A percentile compares a stretch with the other conserved stretches of the same genome.
Conservation (phyloP, 2,797 vertebrate species). For the Lepilemur ruficaudatus region DNA sequence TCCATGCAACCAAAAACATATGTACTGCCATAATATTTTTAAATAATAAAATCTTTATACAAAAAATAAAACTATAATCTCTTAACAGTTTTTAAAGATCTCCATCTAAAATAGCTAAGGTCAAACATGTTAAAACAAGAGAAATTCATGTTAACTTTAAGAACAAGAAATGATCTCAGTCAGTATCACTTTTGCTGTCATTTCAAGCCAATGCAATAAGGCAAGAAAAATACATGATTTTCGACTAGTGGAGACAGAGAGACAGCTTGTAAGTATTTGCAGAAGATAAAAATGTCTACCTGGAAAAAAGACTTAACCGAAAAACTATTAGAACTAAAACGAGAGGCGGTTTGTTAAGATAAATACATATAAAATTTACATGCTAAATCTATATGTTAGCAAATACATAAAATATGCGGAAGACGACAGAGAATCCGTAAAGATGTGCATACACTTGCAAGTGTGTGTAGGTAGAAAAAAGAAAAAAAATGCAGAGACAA, state of each 20-base stretch:
- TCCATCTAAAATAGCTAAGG: neutral
- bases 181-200: neutral
- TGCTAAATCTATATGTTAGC: fast-evolving
- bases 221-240: neutral
- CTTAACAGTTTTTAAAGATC: neutral
- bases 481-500: neutral
- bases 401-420: fast-evolving
- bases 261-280: neutral
- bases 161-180: neutral
- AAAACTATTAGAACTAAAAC: neutral
- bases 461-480: neutral
- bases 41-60: too few species aligned
- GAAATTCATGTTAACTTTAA: neutral
- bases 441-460: fast-evolving
- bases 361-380: too few species aligned
- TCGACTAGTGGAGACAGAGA: neutral
- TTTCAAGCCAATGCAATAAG: neutral
- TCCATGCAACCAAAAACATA: too few species aligned
- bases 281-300: neutral
- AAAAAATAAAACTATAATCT: neutral
- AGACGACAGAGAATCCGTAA: neutral
- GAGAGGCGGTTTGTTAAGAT: neutral
- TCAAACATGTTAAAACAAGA: neutral
- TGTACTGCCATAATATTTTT: too few species aligned
- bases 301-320: neutral